Conservation (phyloP, 2,113 vertebrate species). For the Mesembrinibis cayennensis region DNA sequence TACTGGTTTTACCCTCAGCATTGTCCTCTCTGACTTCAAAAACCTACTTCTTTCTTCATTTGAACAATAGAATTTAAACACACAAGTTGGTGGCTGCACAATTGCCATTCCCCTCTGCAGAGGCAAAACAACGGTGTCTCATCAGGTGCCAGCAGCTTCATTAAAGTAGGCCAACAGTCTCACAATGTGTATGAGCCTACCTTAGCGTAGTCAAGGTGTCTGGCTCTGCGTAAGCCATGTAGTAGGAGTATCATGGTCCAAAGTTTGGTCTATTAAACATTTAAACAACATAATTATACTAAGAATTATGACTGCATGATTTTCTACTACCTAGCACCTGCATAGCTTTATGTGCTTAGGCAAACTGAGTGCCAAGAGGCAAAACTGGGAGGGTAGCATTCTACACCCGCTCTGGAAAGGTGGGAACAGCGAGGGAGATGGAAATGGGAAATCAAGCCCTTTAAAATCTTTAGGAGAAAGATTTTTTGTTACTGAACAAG, state of each 20-base stretch:
- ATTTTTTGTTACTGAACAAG: not conserved
- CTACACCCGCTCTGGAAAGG: not conserved
- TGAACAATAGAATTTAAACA: not conserved
- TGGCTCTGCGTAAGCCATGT: not conserved
- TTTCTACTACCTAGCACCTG: not conserved
- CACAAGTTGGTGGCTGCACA: not conserved
- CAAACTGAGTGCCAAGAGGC: not conserved
- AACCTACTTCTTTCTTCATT: not conserved
- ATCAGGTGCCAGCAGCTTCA: not conserved
- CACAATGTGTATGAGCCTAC: not conserved
- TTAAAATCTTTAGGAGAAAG: not conserved
- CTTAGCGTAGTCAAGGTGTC: not conserved
- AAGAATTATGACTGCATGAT: not conserved
- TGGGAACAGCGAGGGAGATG: not conserved
- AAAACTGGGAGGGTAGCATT: not conserved
- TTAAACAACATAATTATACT: not conserved
- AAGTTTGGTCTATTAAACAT: not conserved
- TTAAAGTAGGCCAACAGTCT: not conserved
- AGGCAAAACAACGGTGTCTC: not conserved
- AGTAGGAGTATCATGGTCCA: not conserved
- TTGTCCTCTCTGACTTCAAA: not conserved
- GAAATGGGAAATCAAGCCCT: not conserved
- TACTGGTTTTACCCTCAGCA: not conserved
- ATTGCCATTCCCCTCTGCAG: not conserved
- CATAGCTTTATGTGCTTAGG: not conserved